phyloP scores from a whole-genome alignment of 2,797 vertebrate species.

The Enteromius afrohamiltoni region DNA sequence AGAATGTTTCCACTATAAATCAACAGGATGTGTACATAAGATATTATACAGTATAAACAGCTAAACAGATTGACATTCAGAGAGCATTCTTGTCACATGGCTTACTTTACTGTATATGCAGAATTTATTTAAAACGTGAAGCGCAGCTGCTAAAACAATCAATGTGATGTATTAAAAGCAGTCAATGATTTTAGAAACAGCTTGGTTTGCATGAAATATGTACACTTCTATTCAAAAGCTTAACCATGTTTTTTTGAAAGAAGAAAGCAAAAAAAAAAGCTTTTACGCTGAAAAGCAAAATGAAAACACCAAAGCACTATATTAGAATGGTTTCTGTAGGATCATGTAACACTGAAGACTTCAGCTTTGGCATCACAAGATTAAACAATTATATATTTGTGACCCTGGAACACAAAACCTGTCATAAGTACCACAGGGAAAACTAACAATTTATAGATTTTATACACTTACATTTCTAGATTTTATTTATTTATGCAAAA shows the following conservation, averaged over 20 bases:
- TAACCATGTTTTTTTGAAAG: not conserved
- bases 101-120: not conserved
- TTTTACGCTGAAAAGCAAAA: not conserved
- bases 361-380: not conserved
- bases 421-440: no score
- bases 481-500: no score
- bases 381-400: not conserved
- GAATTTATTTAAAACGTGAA: not conserved
- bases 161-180: not conserved
- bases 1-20: not conserved
- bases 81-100: not conserved
- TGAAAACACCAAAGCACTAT: no score
- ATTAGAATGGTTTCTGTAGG: not conserved
- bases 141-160: not conserved
- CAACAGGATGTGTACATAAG: not conserved
- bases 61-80: not conserved
- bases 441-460: no score
- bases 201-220: not conserved
- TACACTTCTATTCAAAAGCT: not conserved
- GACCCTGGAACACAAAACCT: no score
- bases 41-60: not conserved
- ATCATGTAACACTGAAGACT: not conserved
- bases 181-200: not conserved
- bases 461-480: no score
- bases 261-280: no score